phyloP scores from a whole-genome alignment of 2,888 invertebrate species.

The Phanerotoma sp. region DNA sequence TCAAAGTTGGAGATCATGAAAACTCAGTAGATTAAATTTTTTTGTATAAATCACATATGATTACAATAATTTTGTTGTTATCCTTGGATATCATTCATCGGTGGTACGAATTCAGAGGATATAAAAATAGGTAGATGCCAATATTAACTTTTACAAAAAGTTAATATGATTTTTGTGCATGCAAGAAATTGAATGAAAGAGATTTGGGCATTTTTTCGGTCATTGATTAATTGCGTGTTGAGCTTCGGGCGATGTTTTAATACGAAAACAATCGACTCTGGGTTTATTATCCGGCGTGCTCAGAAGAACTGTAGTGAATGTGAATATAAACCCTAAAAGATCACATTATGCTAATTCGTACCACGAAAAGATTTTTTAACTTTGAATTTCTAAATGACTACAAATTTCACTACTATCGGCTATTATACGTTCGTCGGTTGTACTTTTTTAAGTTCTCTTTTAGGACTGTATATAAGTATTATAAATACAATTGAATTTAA shows the following conservation, averaged over 20 bases:
- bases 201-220: constrained; percentile 4
- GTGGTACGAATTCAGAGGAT: not conserved
- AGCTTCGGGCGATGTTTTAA: constrained; percentile 43
- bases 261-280: constrained; percentile 36
- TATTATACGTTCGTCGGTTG: not conserved
- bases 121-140: too few relatives aligned
- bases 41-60: too few relatives aligned
- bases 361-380: constrained; percentile 1
- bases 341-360: constrained; percentile 22
- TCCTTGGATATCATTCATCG: too few relatives aligned
- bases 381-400: constrained; percentile 5
- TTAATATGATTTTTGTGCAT: too few relatives aligned
- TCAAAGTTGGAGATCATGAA: not conserved
- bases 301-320: constrained; percentile 1
- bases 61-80: too few relatives aligned
- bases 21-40: not conserved
- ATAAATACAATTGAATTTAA: too few relatives aligned
- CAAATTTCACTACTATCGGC: not conserved
- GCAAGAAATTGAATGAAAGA: not conserved
- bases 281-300: too few relatives aligned
- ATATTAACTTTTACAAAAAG: too few relatives aligned
- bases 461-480: too few relatives aligned
- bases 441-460: too few relatives aligned
- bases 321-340: constrained; percentile 19
- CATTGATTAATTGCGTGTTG: constrained; percentile 46